Evolutionary conservation across 2,113 vertebrate species (phyloP).

Genomic region (Barnardius zonarius): DNA sequence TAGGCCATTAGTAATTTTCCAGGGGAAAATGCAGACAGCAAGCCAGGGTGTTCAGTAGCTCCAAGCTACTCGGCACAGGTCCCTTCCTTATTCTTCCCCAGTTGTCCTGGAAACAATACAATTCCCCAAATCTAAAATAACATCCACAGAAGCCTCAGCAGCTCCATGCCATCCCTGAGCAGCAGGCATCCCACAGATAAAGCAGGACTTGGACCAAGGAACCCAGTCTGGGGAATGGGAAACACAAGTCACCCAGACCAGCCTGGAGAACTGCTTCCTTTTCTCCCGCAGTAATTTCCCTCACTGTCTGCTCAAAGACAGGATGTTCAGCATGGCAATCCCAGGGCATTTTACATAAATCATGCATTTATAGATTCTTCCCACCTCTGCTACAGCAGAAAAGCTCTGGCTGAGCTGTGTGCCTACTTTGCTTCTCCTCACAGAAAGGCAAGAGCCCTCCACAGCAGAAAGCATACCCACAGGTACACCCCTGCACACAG

Average conservation of each 20-base stretch:
- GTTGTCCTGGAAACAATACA: constrained; percentile 1
- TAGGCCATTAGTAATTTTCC: not conserved
- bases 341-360: not conserved
- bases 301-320: not conserved
- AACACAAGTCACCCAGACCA: not conserved
- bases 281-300: not conserved
- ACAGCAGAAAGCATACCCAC: not conserved
- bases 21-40: not conserved
- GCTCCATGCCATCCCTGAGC: not conserved
- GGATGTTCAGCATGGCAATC: not conserved
- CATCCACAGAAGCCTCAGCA: not conserved
- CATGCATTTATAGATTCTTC: not conserved
- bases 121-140: not conserved
- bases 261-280: not conserved
- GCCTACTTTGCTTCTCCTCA: not conserved
- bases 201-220: not conserved
- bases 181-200: not conserved
- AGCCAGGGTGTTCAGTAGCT: not conserved
- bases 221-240: not conserved
- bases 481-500: not conserved
- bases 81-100: not conserved
- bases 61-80: not conserved
- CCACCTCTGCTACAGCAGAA: not conserved
- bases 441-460: not conserved
- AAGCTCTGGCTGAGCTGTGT: not conserved